Evolutionary conservation across 2,113 vertebrate species (phyloP).

Genomic region (Sander vitreus): DNA sequence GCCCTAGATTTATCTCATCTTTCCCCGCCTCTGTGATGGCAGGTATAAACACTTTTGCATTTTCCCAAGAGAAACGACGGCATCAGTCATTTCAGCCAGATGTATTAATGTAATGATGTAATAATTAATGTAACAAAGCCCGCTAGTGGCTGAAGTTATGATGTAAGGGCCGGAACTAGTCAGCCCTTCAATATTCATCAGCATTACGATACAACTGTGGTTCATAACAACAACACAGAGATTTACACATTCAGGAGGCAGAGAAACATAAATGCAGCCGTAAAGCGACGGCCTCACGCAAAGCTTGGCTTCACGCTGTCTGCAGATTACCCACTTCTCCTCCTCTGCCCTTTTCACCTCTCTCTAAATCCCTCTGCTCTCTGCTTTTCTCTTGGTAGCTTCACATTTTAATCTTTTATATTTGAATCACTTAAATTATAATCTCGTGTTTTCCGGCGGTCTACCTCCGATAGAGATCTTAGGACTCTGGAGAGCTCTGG

Average conservation of each 20-base stretch:
- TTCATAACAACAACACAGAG: neutral
- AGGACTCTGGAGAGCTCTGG: neutral
- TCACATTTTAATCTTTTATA: conserved; percentile 21
- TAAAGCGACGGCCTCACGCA: neutral
- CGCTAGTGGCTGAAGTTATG: too few species aligned
- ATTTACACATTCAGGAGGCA: neutral
- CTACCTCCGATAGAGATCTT: neutral
- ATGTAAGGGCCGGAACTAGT: too few species aligned
- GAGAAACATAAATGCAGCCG: neutral
- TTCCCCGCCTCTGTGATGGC: too few species aligned
- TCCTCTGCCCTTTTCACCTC: conserved; percentile 28
- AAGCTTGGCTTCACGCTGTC: conserved; percentile 7
- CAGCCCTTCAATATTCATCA: too few species aligned
- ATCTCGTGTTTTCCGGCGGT: conserved; percentile 6
- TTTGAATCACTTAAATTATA: conserved; percentile 12
- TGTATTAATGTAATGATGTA: too few species aligned
- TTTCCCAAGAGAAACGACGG: too few species aligned
- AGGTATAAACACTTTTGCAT: too few species aligned
- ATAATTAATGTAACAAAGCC: too few species aligned
- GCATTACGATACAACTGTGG: neutral
- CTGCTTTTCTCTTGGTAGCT: neutral
- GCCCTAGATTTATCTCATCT: too few species aligned
- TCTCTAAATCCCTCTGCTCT: neutral
- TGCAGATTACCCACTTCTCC: conserved; percentile 21
- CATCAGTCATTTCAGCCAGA: too few species aligned